Conservation (phyloP, 2,113 vertebrate genomes). For the Nasalis larvatus region DNA sequence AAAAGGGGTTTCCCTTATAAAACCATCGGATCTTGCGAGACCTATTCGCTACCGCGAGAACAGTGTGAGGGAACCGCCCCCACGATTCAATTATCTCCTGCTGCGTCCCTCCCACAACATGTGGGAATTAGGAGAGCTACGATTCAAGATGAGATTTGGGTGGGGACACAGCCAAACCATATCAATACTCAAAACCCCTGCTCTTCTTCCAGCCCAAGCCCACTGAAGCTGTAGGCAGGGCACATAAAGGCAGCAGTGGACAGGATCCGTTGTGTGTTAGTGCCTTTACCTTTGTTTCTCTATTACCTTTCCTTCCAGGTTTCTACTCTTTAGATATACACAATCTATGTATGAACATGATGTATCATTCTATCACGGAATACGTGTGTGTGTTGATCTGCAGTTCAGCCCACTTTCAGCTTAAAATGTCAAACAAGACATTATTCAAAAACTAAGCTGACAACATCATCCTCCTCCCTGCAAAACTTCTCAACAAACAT, state of each 20-base stretch:
- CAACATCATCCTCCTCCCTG: conserved; percentile 11
- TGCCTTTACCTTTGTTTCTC: not conserved
- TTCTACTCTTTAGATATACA: not conserved
- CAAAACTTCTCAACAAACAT: conserved; percentile 30
- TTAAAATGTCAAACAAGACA: conserved; percentile 51
- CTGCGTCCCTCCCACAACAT: too few relatives aligned
- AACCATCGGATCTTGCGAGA: too few relatives aligned
- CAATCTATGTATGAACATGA: not conserved
- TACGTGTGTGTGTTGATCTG: not conserved
- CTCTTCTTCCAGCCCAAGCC: not conserved
- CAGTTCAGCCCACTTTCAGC: not conserved
- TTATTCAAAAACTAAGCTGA: conserved; percentile 49
- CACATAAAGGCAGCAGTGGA: fast-evolving
- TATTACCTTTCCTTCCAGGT: not conserved
- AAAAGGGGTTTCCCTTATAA: too few relatives aligned
- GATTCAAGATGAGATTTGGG: too few relatives aligned
- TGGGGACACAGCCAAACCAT: too few relatives aligned
- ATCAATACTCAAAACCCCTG: not conserved
- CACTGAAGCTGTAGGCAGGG: not conserved
- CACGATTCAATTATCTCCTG: too few relatives aligned
- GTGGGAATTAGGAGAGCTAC: too few relatives aligned
- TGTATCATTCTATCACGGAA: not conserved
- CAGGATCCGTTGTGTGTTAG: not conserved
- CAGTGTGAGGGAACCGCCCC: too few relatives aligned
- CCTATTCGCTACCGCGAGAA: too few relatives aligned